A percentile compares a stretch with the other conserved stretches of the same genome.
Conservation (phyloP, 2,797 vertebrate genomes). For the Cyclopterus lumpus region DNA sequence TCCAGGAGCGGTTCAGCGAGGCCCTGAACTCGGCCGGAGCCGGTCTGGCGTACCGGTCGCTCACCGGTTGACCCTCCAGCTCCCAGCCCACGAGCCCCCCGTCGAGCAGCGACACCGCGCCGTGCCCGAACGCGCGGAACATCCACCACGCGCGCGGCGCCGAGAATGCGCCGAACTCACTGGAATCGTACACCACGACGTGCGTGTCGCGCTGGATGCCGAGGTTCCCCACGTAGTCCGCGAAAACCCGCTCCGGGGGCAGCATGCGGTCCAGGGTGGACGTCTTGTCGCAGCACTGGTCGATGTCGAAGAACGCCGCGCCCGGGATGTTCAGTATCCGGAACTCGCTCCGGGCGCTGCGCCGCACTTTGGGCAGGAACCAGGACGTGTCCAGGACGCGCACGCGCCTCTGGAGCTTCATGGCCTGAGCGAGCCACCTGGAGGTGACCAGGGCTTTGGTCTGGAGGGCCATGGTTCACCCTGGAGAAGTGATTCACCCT, state of each 20-base stretch:
- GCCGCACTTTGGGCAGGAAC: constrained; percentile 88
- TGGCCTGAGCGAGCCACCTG: constrained; percentile 85
- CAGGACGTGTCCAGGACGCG: constrained; percentile 90
- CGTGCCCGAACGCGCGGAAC: constrained; percentile 93
- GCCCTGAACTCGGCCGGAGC: constrained; percentile 81
- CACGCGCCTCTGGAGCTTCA: constrained; percentile 69
- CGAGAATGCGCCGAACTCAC: constrained; percentile 87
- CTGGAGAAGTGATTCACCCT: neutral
- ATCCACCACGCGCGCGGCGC: constrained; percentile 94
- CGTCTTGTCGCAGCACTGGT: constrained; percentile 87
- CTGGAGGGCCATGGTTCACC: constrained; percentile 82
- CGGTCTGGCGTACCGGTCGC: constrained; percentile 68
- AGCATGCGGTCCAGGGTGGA: constrained; percentile 92
- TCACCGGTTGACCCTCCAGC: constrained; percentile 84
- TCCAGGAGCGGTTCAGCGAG: constrained; percentile 79
- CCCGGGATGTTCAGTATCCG: constrained; percentile 87
- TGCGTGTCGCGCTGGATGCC: constrained; percentile 88
- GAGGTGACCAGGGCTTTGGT: constrained; percentile 83
- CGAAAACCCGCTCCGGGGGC: constrained; percentile 83
- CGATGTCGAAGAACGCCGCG: constrained; percentile 90
- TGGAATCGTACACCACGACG: constrained; percentile 92
- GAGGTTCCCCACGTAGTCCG: constrained; percentile 86
- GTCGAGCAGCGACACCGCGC: constrained; percentile 87
- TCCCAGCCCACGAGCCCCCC: constrained; percentile 90
- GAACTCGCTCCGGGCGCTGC: constrained; percentile 87